Conservation (phyloP, 2,797 vertebrate species). For the Gephyroberyx darwinii region DNA sequence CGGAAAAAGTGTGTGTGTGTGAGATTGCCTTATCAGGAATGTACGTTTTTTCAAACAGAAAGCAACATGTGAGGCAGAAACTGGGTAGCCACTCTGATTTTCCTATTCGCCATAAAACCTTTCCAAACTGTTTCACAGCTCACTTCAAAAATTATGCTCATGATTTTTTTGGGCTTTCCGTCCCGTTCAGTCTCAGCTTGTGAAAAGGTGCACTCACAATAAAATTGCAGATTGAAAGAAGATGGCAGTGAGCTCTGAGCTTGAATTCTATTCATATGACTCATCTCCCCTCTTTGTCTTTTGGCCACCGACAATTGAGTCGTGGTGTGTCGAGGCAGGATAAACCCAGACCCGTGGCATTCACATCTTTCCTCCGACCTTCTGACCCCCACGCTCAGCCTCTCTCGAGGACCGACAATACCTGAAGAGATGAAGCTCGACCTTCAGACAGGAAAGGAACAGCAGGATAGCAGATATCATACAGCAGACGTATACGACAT, state of each 20-base stretch:
- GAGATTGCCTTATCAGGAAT: no score
- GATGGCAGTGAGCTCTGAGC: conserved; percentile 21
- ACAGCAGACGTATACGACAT: not conserved
- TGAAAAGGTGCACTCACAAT: not conserved
- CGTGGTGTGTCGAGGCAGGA: not conserved
- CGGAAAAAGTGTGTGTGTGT: not conserved
- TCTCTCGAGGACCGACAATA: not conserved
- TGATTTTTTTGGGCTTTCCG: not conserved
- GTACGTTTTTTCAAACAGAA: no score
- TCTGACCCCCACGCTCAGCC: not conserved
- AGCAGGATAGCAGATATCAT: not conserved
- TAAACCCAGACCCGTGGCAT: not conserved
- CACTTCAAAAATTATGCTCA: not conserved
- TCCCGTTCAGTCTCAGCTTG: not conserved
- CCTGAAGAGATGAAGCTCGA: not conserved
- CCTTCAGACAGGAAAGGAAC: conserved; percentile 9
- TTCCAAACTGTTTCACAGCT: not conserved
- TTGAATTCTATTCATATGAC: conserved; percentile 2
- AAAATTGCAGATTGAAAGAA: conserved; percentile 21
- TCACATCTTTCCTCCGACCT: conserved; percentile 2
- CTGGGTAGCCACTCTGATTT: not conserved
- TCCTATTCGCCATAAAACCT: not conserved
- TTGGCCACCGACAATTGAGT: no score
- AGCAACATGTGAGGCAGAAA: not conserved
- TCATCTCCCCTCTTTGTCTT: no score